Evolutionary conservation across 2,113 vertebrate genomes (phyloP).

Genomic region (Thalassoma bifasciatum): DNA sequence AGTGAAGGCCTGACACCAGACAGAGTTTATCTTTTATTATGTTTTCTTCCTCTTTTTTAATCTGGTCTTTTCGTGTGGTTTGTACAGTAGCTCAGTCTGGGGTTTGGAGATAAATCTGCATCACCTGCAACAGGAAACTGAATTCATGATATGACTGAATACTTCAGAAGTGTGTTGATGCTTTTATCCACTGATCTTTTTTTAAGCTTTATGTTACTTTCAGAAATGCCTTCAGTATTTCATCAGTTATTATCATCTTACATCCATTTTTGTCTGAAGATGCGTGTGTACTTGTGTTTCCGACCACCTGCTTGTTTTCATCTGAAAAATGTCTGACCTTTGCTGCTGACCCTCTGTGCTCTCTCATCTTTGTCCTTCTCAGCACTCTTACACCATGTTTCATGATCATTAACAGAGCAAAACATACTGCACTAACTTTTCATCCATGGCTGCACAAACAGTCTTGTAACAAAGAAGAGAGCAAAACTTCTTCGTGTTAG

Average conservation of each 20-base stretch:
- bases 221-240: no score
- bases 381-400: conserved; percentile 17
- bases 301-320: conserved; percentile 48
- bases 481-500: background rate
- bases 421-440: background rate
- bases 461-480: background rate
- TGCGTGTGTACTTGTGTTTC: background rate
- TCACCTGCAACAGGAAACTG: background rate
- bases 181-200: background rate
- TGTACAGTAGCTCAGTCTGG: background rate
- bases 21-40: background rate
- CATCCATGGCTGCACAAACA: no score
- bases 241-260: background rate
- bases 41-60: background rate
- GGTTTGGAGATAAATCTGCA: conserved; percentile 11
- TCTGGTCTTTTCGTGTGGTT: conserved; percentile 9
- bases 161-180: no score
- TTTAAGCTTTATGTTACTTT: no score
- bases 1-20: background rate
- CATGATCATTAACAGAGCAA: background rate
- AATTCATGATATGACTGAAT: conserved; percentile 1
- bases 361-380: conserved; percentile 17
- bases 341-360: conserved; percentile 11
- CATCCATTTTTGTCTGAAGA: background rate
- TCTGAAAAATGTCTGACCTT: conserved; percentile 40